Conservation (phyloP, 1,140 invertebrate species). For the Aphelinus certus region DNA sequence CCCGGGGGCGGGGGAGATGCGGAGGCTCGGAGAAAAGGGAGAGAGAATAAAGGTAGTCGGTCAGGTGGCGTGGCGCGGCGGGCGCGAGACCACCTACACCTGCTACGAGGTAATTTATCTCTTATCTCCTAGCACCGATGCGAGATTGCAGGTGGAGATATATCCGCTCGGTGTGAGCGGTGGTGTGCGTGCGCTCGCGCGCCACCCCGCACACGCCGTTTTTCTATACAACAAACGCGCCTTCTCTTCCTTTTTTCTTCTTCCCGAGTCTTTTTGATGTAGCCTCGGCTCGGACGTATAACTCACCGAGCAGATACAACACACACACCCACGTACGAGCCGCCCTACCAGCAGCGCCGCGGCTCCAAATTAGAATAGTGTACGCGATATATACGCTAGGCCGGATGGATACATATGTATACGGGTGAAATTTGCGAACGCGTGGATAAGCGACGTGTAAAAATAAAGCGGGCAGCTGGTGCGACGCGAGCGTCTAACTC, state of each 20-base stretch:
- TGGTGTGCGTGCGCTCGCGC: background rate
- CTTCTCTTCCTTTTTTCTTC: too few relatives aligned
- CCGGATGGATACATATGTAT: too few relatives aligned
- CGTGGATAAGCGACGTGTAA: too few relatives aligned
- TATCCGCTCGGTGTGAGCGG: background rate
- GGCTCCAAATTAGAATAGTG: too few relatives aligned
- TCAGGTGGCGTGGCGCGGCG: conserved; percentile 20
- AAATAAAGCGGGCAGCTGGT: too few relatives aligned
- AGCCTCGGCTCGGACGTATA: too few relatives aligned
- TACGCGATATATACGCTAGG: too few relatives aligned
- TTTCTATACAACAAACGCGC: conserved; percentile 2
- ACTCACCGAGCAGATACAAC: too few relatives aligned
- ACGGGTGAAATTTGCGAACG: too few relatives aligned
- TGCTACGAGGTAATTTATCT: conserved; percentile 56
- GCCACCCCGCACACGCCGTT: conserved; percentile 2
- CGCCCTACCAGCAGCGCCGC: too few relatives aligned
- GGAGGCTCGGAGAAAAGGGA: background rate
- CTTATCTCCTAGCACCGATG: conserved; percentile 48
- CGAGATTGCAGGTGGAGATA: conserved; percentile 57
- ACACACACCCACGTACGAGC: background rate
- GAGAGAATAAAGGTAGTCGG: conserved; percentile 31
- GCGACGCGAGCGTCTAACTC: conserved; percentile 12
- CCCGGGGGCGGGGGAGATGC: background rate
- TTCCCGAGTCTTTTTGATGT: too few relatives aligned
- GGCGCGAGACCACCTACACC: conserved; percentile 62